Evolutionary conservation across 2,888 invertebrate species (phyloP), one percentile per base, ranked within the genome.

Genomic region (Zhuqinia jingwanae): DNA sequence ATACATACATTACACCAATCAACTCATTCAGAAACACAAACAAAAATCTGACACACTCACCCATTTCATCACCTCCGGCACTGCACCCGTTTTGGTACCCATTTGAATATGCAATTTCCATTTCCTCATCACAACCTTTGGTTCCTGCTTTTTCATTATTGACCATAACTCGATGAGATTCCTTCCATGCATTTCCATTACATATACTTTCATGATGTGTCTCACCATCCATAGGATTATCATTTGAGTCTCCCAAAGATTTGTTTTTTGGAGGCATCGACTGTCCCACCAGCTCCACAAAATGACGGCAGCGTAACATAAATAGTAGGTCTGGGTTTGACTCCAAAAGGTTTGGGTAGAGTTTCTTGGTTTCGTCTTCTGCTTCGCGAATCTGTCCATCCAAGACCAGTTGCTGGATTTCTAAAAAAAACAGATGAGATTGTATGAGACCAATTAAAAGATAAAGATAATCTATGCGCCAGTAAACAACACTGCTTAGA

Each of bases 251-350:
- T 79, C 75, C 87, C 73, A 76, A 83, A 50, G 85, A 76, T 68
- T 84, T 89, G 47, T 78, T 78, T 77, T 87, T 90, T 10, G 88
- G 87, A 27, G 76, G 89, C 89, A 90, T 89, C 27, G 90, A 90
- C 78, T 89, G 89, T 13, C 92, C 92, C 73, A 99, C 97, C 98
- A 99, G 98, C 94, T 99, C 99, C 53, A 99, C 97, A 93, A 99
- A 99, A 94, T 99, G 99, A 89, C 99, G 96, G 92, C 98, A 98
- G 93, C 98, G 98, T 92, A 99, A 95, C 94, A 97, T 96, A 93
- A 99, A 99, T 92, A 97, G 94, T 91, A 99, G 94, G 93, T 98
- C 97, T 91, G 95, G 95, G 93, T 98, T 97, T 85, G 95, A 95
- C 93, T 98, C 98, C 92, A 99, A 94, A 88, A 99, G 94, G n/a